Evolutionary conservation across 2,888 invertebrate species (phyloP).

Genomic region (Hipparchia sbordonii): DNA sequence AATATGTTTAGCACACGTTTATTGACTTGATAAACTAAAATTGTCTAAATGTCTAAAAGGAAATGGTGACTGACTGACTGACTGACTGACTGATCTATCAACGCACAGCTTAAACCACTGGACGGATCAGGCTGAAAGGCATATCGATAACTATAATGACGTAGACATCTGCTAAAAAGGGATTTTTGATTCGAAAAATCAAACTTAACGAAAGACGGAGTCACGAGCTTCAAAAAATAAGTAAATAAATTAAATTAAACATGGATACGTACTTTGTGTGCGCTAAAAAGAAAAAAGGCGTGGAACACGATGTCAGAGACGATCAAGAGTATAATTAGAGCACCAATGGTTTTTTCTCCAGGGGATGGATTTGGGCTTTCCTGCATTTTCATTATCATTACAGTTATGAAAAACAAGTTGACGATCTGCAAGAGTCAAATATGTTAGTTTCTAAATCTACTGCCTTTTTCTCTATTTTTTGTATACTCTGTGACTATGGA

Average conservation of each 20-base stretch:
- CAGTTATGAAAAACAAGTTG: background rate
- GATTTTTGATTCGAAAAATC: background rate
- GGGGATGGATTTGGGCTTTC: background rate
- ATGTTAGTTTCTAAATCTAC: background rate
- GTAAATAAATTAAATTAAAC: background rate
- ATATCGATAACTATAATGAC: too few species aligned
- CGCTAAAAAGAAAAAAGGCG: constrained; percentile 34
- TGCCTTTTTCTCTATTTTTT: too few species aligned
- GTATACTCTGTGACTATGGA: too few species aligned
- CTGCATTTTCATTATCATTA: background rate
- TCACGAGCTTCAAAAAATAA: background rate
- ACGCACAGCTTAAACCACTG: too few species aligned
- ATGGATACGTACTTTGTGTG: constrained; percentile 27
- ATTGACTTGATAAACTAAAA: too few species aligned
- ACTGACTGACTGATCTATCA: too few species aligned
- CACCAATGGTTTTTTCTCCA: background rate
- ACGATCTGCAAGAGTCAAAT: too few species aligned
- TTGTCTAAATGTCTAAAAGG: too few species aligned
- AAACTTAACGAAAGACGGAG: background rate
- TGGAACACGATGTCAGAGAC: constrained; percentile 25
- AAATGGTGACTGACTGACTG: too few species aligned
- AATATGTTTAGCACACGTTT: too few species aligned
- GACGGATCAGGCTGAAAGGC: too few species aligned
- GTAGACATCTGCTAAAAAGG: too few species aligned
- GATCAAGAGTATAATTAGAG: background rate